These are phyloP conservation scores for Punctoribates punctum DNA, from an alignment of 2,888 invertebrate species.

Conservation along the genomic window DNA sequence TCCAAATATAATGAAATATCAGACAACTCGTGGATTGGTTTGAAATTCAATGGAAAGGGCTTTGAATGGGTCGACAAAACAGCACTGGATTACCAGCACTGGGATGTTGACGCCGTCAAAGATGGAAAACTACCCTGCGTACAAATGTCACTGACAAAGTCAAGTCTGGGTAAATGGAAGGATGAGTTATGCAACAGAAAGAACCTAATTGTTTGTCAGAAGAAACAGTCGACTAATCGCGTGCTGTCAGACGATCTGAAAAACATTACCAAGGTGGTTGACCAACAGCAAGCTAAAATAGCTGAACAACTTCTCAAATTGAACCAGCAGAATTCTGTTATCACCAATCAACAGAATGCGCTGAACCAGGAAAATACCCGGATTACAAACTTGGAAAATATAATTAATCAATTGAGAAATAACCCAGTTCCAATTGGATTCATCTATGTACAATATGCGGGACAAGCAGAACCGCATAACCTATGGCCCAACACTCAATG, in stretches of 20 bases:
- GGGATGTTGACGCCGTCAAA: background rate
- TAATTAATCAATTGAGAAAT: background rate
- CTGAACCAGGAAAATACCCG: too few species aligned
- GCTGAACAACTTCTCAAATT: too few species aligned
- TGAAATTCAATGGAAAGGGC: background rate
- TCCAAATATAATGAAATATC: too few species aligned
- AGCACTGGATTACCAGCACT: background rate
- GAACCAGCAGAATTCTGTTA: too few species aligned
- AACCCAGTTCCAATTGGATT: background rate
- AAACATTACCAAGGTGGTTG: background rate
- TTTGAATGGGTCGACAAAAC: background rate
- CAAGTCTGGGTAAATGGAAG: background rate
- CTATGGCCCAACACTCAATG: background rate
- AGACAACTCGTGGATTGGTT: background rate
- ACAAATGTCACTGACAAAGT: background rate
- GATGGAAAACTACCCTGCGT: background rate
- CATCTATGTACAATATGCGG: background rate
- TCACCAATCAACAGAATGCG: background rate
- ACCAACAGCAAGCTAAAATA: too few species aligned
- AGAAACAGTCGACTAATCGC: background rate
- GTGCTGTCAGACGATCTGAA: background rate
- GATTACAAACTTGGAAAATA: background rate
- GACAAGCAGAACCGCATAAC: background rate
- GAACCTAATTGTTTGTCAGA: background rate
- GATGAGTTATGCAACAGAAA: background rate